Percentiles rank a stretch among this genome's conserved stretches.
phyloP scores from a whole-genome alignment of 2,888 invertebrate genomes.

The Volucella bombylans region DNA sequence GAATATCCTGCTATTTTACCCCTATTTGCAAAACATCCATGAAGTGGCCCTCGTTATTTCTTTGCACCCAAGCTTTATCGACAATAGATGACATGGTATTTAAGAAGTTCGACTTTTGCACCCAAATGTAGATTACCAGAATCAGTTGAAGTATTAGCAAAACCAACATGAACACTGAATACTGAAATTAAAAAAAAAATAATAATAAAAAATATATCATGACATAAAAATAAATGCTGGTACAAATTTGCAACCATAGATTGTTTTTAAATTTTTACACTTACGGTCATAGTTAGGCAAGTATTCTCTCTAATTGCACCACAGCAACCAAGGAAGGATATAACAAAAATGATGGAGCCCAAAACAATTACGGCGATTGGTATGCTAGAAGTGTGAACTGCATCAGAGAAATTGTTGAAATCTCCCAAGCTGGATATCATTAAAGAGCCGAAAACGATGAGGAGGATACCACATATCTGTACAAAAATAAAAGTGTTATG shows the following conservation, averaged over 20 bases:
- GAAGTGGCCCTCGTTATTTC: slow-evolving; percentile 75
- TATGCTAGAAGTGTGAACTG: slow-evolving; percentile 84
- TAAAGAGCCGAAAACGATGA: slow-evolving; percentile 87
- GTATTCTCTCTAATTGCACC: slow-evolving; percentile 93
- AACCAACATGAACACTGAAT: slow-evolving; percentile 87
- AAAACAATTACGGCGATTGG: slow-evolving; percentile 87
- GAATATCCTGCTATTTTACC: slow-evolving; percentile 74
- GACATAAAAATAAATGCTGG: neutral
- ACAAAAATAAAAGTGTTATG: neutral
- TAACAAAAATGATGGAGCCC: slow-evolving; percentile 88
- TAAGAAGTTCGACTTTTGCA: slow-evolving; percentile 85
- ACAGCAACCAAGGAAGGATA: slow-evolving; percentile 95
- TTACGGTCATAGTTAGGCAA: slow-evolving; percentile 92
- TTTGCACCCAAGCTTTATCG: slow-evolving; percentile 81
- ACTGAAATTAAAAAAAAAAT: slow-evolving; percentile 83
- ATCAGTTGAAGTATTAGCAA: slow-evolving; percentile 89
- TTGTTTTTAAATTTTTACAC: slow-evolving; percentile 75
- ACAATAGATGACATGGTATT: slow-evolving; percentile 84
- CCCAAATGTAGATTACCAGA: slow-evolving; percentile 87
- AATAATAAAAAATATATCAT: slow-evolving; percentile 14
- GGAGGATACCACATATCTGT: slow-evolving; percentile 88
- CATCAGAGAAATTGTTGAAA: slow-evolving; percentile 82
- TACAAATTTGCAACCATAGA: too few species aligned
- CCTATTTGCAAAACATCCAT: slow-evolving; percentile 78
- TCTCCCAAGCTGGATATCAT: slow-evolving; percentile 85